Conservation (phyloP, 2,797 vertebrate species). For the Phrynocephalus vlangalii region DNA sequence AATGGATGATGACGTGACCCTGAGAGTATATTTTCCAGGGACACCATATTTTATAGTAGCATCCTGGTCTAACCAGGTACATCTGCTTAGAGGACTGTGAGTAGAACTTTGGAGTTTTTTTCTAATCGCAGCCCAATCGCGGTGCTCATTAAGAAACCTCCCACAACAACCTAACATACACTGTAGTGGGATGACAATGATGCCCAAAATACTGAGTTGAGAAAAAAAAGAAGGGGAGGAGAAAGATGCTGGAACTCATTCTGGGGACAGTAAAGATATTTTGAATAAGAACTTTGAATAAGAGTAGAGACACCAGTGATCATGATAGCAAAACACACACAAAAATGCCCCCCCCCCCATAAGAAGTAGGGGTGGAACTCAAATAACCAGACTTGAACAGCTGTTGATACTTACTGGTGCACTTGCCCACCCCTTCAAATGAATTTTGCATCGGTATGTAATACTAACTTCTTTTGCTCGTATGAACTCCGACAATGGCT, state of each 20-base stretch:
- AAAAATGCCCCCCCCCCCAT: not conserved
- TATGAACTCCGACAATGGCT: not conserved
- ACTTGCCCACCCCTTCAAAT: not conserved
- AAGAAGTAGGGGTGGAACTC: not conserved
- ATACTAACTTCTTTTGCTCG: not conserved
- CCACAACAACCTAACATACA: constrained; percentile 41
- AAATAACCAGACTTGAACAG: constrained; percentile 22
- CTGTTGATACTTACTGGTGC: not conserved
- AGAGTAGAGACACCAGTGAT: not conserved
- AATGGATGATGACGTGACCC: constrained; percentile 58
- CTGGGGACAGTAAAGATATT: not conserved
- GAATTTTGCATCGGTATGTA: not conserved
- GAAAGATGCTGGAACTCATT: not conserved
- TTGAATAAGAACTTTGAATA: not conserved
- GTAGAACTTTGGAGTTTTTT: not conserved
- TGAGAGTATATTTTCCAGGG: constrained; percentile 55
- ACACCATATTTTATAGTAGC: constrained; percentile 45
- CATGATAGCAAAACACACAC: not conserved
- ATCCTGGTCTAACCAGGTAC: constrained; percentile 56
- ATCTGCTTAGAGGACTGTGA: constrained; percentile 31
- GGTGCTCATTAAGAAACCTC: constrained; percentile 1
- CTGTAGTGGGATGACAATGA: not conserved
- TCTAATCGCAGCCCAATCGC: not conserved
- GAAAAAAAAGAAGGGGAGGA: not conserved
- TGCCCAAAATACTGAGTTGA: not conserved